A percentile compares a stretch with the other conserved stretches of the same genome.
Evolutionary conservation across 37 sponge, comb jelly and placozoan genomes (phyloP).

Genomic region (Halichondria panicea): DNA sequence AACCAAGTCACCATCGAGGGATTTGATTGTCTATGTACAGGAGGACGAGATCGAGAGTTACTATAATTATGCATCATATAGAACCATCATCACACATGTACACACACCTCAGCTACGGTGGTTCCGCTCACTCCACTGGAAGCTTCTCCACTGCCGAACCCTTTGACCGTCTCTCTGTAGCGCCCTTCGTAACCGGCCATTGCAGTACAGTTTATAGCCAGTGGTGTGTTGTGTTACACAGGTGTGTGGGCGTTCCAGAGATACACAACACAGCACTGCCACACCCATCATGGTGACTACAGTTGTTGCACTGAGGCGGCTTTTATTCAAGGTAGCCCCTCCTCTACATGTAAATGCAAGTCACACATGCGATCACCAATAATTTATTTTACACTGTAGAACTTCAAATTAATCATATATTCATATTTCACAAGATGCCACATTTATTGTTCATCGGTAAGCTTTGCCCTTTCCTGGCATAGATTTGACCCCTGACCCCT

Average conservation of each 20-base stretch:
- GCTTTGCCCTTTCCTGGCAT: slow-evolving; percentile 13
- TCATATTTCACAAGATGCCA: neutral
- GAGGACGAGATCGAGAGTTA: neutral
- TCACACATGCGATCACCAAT: no score
- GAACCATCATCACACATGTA: neutral
- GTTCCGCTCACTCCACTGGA: neutral
- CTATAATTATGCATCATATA: neutral
- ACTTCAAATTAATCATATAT: neutral
- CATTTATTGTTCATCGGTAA: neutral
- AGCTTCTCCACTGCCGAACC: neutral
- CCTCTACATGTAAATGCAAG: neutral
- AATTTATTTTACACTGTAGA: no score
- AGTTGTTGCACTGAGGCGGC: no score
- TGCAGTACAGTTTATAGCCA: no score
- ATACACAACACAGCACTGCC: no score
- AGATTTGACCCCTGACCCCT: no score
- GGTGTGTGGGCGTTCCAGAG: no score
- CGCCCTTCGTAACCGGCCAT: no score
- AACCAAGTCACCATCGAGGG: slow-evolving; percentile 20
- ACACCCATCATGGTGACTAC: no score
- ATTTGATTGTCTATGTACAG: slow-evolving; percentile 4
- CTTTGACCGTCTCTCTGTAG: slow-evolving; percentile 14
- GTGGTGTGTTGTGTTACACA: no score
- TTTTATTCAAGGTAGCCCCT: no score
- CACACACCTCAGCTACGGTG: neutral